Evolutionary conservation across 2,113 vertebrate species (phyloP).

Genomic region (Stictonetta naevosa): DNA sequence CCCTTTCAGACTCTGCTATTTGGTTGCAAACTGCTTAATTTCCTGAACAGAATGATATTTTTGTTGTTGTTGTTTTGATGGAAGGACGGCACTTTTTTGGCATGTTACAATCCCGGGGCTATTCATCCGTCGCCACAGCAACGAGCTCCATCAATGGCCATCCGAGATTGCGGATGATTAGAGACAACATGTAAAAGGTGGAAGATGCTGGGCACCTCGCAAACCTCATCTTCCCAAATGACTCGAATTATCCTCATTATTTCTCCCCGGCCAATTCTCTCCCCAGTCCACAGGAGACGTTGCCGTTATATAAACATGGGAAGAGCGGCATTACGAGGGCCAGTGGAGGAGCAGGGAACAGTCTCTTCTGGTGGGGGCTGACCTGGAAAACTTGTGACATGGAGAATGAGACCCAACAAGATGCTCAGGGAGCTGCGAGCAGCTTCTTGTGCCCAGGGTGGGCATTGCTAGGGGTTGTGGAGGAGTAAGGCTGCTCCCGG

Average conservation of each 20-base stretch:
- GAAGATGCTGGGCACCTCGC: conserved; percentile 50
- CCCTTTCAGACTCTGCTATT: conserved; percentile 60
- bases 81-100: conserved; percentile 63
- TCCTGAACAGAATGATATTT: conserved; percentile 63
- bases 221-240: conserved; percentile 69
- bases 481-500: background rate
- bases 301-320: conserved; percentile 65
- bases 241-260: conserved; percentile 74
- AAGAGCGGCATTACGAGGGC: conserved; percentile 35
- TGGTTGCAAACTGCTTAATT: conserved; percentile 72
- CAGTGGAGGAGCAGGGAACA: background rate
- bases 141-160: conserved; percentile 70
- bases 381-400: conserved; percentile 57
- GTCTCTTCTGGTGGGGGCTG: conserved; percentile 9
- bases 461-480: rapidly evolving
- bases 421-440: background rate
- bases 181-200: conserved; percentile 61
- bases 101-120: conserved; percentile 57
- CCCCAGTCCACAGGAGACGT: background rate
- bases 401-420: background rate
- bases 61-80: conserved; percentile 61
- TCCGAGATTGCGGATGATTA: conserved; percentile 70
- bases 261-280: conserved; percentile 53
- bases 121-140: conserved; percentile 73
- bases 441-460: rapidly evolving